Base-by-base conservation (phyloP, 2,113 vertebrate species). In the Burhinus bistriatus region DNA sequence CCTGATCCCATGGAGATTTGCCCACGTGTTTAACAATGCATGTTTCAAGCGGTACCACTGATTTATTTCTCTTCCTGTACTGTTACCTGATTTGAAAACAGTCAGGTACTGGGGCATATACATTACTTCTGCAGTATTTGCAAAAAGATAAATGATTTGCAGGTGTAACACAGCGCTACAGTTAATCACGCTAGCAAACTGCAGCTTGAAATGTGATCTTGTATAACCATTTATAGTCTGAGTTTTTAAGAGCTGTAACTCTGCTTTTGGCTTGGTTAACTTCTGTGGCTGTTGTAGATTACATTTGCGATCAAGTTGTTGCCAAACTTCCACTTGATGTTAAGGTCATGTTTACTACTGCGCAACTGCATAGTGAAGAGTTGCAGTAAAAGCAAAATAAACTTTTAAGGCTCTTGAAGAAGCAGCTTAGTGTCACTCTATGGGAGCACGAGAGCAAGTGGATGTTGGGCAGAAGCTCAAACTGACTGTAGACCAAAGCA, bases 261-360 rank as follows among this genome's bases (percentile, higher is more conserved):
- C 83, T 91, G 69, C 83, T 96, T 90, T 97, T 90, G 83, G 68
- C 95, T 90, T 83, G 71, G 92, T 83, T 87, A 57, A 32, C 59
- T 89, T 94, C 71, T 91, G 79, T 70, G 72, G 83, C 75, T 90
- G 51, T 95, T 87, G 94, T 20, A 93, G 90, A 83, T 87, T 81
- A 92, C 83, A 55, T 93, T 77, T 76, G 83, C 94, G 68, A 84
- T 81, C 79, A 55, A 62, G 52, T 55, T 92, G 79, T 92, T 96
- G 95, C 92, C 95, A 97, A 57, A 87, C 88, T 90, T 93, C 83
- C 76, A 92, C 96, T 92, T 4, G 4, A 0, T 71, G 88, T 88
- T 81, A 95, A 93, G 94, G 92, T 92, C 88, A 57, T 97, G 90
- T 95, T 95, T 96, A 97, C 97, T 95, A 78, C 86, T 79, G 83